Percentiles rank a stretch among this genome's conserved stretches.
These are phyloP conservation scores for Epiblema foenella DNA, from an alignment of 2,888 invertebrate genomes.

Conservation along the genomic window DNA sequence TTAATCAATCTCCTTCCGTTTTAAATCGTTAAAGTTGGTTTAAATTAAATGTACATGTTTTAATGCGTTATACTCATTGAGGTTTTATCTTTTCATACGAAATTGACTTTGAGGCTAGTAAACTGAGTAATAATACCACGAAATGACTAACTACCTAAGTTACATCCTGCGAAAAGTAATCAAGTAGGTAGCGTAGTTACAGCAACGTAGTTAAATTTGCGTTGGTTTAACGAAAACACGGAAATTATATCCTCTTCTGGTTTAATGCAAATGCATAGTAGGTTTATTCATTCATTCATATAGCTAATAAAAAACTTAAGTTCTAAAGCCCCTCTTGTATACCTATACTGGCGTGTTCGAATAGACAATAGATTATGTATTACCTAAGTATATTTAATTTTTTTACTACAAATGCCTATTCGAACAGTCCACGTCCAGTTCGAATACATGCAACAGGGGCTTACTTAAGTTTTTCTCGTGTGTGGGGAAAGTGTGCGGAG, in stretches of 20 bases:
- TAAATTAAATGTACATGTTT: neutral
- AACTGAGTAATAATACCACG: neutral
- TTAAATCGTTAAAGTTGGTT: neutral
- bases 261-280: neutral
- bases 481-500: too few species aligned
- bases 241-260: neutral
- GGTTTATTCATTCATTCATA: neutral
- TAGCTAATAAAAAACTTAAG: too few species aligned
- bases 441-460: too few species aligned
- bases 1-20: constrained; percentile 10
- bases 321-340: too few species aligned
- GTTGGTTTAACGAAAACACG: neutral
- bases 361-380: too few species aligned
- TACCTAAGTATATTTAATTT: too few species aligned
- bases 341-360: too few species aligned
- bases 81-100: neutral
- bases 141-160: neutral
- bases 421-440: too few species aligned
- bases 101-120: neutral
- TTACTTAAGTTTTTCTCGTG: too few species aligned
- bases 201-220: neutral
- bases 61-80: neutral
- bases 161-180: neutral
- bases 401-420: too few species aligned
- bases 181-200: neutral